Percentiles rank a stretch among this genome's conserved stretches.
Conservation (phyloP, 2,888 invertebrate genomes). For the Lepidonotus clava region DNA sequence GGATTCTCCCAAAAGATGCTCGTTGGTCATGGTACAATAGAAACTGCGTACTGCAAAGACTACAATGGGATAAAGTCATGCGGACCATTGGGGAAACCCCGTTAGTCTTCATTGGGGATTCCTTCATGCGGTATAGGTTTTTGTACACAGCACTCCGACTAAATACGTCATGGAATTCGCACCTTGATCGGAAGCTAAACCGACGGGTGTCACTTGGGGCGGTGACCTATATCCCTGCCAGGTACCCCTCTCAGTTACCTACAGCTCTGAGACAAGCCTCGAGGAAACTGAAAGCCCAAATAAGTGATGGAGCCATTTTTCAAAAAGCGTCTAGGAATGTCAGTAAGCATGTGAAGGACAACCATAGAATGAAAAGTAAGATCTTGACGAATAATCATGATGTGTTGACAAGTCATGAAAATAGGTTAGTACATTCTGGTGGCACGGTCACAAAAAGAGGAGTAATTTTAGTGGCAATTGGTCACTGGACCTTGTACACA, state of each 20-base stretch:
- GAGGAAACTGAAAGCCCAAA: too few relatives aligned
- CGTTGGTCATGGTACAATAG: not conserved
- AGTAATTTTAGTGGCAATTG: not conserved
- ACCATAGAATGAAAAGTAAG: too few relatives aligned
- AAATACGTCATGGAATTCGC: not conserved
- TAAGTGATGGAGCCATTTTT: too few relatives aligned
- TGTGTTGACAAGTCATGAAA: too few relatives aligned
- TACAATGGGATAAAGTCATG: too few relatives aligned
- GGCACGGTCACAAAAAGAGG: too few relatives aligned
- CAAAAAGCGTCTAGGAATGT: too few relatives aligned
- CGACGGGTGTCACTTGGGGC: not conserved
- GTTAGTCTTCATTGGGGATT: not conserved
- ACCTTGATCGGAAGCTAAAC: not conserved
- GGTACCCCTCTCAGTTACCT: not conserved
- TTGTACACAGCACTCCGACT: not conserved
- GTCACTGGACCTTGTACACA: not conserved
- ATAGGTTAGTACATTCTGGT: too few relatives aligned
- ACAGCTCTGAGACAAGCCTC: too few relatives aligned
- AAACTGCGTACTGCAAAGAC: not conserved
- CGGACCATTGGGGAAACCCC: too few relatives aligned
- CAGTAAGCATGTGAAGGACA: too few relatives aligned
- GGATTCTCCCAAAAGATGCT: not conserved
- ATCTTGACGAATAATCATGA: too few relatives aligned
- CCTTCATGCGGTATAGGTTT: not conserved
- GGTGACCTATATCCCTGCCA: not conserved